phyloP scores from a whole-genome alignment of 1,140 invertebrate species.

The Thrips palmi region DNA sequence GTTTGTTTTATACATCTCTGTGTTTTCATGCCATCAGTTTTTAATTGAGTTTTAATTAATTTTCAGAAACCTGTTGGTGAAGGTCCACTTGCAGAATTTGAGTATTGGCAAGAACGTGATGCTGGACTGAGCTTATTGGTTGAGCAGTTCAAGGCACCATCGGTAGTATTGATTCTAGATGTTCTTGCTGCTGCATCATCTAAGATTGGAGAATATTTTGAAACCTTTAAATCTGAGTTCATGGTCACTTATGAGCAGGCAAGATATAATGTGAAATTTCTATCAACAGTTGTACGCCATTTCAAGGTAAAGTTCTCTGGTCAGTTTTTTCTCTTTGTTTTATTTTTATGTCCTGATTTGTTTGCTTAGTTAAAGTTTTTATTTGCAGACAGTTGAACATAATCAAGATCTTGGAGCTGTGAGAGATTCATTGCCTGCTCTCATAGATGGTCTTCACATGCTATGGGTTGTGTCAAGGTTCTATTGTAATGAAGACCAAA shows the following conservation, averaged over 20 bases:
- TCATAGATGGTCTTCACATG: conserved; percentile 67
- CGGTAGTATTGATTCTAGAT: conserved; percentile 38
- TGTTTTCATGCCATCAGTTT: too few species aligned
- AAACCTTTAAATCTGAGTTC: conserved; percentile 33
- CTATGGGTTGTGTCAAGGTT: conserved; percentile 65
- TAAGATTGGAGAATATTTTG: conserved; percentile 27
- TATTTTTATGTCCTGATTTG: background rate
- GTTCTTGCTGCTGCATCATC: conserved; percentile 32
- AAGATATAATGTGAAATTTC: conserved; percentile 67
- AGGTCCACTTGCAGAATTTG: conserved; percentile 61
- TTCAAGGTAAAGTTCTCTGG: conserved; percentile 41
- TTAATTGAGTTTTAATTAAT: too few species aligned
- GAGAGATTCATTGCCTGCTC: conserved; percentile 45
- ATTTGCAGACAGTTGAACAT: conserved; percentile 44
- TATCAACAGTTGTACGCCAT: conserved; percentile 58
- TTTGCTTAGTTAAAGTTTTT: background rate
- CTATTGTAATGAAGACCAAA: conserved; percentile 51
- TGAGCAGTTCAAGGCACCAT: conserved; percentile 58
- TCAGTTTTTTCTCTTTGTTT: background rate
- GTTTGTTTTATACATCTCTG: too few species aligned
- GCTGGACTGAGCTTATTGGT: conserved; percentile 51
- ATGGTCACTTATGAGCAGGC: conserved; percentile 53
- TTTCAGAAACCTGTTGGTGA: conserved; percentile 33
- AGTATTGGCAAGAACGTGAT: conserved; percentile 64
- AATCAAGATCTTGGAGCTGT: conserved; percentile 50